These are phyloP conservation scores for Galleria mellonella DNA, from an alignment of 1,140 invertebrate species.

Conservation along the genomic window DNA sequence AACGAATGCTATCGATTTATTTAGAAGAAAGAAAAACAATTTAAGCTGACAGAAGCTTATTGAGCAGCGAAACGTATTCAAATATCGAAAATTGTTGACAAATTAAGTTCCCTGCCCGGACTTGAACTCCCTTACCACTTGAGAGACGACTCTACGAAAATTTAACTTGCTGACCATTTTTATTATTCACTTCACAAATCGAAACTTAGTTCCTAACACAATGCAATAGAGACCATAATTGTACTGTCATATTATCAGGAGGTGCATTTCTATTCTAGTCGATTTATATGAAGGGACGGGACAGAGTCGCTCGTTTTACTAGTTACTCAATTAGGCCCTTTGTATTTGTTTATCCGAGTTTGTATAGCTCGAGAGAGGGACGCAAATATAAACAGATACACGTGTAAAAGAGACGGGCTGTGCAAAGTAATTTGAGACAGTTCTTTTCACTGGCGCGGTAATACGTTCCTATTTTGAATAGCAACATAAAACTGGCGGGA, in stretches of 20 bases:
- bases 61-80: conserved; percentile 70
- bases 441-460: conserved; percentile 64
- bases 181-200: background rate
- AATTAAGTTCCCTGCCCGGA: conserved; percentile 68
- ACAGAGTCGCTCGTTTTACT: conserved; percentile 69
- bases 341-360: conserved; percentile 74
- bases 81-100: conserved; percentile 74
- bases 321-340: conserved; percentile 75
- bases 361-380: conserved; percentile 55
- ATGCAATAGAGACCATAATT: conserved; percentile 17
- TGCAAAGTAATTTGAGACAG: conserved; percentile 70
- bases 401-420: conserved; percentile 23
- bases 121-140: conserved; percentile 67
- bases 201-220: conserved; percentile 1
- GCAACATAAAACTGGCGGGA: conserved; percentile 64
- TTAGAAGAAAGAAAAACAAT: conserved; percentile 66
- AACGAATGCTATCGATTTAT: conserved; percentile 40
- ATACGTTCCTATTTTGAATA: conserved; percentile 72
- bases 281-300: conserved; percentile 56
- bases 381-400: conserved; percentile 15
- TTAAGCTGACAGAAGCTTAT: conserved; percentile 69
- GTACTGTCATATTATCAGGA: conserved; percentile 5
- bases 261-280: conserved; percentile 25
- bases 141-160: conserved; percentile 59
- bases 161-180: conserved; percentile 39